Evolutionary conservation across 2,888 invertebrate genomes (phyloP).

Genomic region (Synergus japonicus): DNA sequence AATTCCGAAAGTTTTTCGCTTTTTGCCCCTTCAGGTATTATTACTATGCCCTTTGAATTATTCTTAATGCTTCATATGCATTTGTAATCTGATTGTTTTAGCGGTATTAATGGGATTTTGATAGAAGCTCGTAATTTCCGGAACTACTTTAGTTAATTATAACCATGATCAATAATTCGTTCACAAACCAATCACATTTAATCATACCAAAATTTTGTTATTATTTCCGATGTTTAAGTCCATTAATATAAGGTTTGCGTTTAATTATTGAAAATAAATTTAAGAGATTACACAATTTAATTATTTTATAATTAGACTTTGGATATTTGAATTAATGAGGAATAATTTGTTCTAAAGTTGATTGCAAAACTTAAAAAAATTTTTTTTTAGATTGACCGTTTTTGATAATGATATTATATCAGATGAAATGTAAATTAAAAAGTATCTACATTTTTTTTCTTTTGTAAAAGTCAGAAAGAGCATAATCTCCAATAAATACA

Average conservation of each 20-base stretch:
- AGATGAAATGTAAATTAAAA: neutral
- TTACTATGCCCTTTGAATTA: neutral
- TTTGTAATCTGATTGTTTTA: no score
- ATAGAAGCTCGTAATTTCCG: no score
- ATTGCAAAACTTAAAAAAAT: neutral
- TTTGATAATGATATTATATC: no score
- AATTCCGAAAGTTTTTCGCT: no score
- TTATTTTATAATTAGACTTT: conserved; percentile 10
- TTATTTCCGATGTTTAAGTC: neutral
- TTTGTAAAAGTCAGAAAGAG: neutral
- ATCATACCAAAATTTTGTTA: neutral
- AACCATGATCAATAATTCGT: conserved; percentile 9
- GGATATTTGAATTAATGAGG: neutral
- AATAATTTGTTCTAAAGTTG: neutral
- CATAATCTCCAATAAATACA: conserved; percentile 11
- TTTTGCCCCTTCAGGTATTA: neutral
- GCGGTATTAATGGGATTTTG: neutral
- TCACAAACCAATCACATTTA: neutral
- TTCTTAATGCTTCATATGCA: neutral
- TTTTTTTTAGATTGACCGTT: neutral
- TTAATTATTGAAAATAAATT: conserved; percentile 24
- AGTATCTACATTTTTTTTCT: no score
- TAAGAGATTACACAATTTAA: neutral
- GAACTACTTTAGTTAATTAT: neutral
- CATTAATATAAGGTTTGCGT: neutral